These are phyloP conservation scores for Mobula hypostoma DNA, from an alignment of 2,113 vertebrate species.

Conservation along the genomic window DNA sequence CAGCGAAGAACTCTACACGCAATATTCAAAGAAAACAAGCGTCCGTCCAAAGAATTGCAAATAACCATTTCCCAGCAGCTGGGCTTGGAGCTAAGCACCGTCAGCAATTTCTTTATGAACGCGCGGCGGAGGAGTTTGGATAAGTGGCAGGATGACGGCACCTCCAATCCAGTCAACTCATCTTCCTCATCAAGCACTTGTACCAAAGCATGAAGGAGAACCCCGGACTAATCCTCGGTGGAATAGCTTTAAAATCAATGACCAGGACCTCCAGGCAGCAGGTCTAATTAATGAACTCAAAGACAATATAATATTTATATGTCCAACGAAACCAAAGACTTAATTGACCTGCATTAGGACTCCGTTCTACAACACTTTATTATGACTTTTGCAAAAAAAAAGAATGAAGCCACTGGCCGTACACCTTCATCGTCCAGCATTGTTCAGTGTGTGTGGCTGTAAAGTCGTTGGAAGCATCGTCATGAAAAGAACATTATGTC, in stretches of 20 bases:
- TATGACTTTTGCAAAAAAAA: constrained; percentile 70
- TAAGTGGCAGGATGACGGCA: constrained; percentile 95
- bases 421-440: constrained; percentile 64
- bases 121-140: constrained; percentile 92
- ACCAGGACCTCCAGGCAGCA: constrained; percentile 80
- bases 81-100: constrained; percentile 91
- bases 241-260: constrained; percentile 75
- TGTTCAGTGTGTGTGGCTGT: constrained; percentile 64
- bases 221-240: constrained; percentile 72
- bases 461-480: constrained; percentile 56
- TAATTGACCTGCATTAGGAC: constrained; percentile 82
- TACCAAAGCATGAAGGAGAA: constrained; percentile 97
- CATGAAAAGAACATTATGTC: constrained; percentile 62
- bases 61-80: constrained; percentile 98
- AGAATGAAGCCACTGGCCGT: constrained; percentile 63
- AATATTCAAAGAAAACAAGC: constrained; percentile 99
- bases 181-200: constrained; percentile 83
- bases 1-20: constrained; percentile 96
- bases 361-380: constrained; percentile 78
- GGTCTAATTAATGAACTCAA: constrained; percentile 89
- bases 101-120: constrained; percentile 99
- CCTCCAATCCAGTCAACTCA: constrained; percentile 74
- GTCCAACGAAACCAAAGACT: constrained; percentile 99
- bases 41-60: constrained; percentile 97
- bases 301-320: constrained; percentile 91